Base-by-base conservation (phyloP, 2,113 vertebrate genomes). In the Brachypteracias leptosomus region DNA sequence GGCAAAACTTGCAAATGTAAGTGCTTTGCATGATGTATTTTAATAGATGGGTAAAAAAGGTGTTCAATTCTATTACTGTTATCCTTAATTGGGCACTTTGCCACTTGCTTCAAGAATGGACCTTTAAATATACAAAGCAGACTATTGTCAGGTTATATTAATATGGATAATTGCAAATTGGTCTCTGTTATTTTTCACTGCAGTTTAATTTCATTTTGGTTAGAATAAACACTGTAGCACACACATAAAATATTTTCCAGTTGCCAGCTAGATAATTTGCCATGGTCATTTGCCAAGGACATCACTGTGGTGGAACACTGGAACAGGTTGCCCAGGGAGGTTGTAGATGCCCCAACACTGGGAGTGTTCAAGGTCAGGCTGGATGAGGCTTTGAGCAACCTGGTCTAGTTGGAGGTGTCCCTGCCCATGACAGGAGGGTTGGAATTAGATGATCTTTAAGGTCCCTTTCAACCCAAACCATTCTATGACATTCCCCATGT, bases 1-100 rank as follows among this genome's bases (percentile, higher is more conserved):
- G 98, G 98, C 67, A 96, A 80, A 40, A 90, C 54, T 47, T 98
- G 97, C 73, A 95, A 88, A 92, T 70, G 98, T 98, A 83, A 98
- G 94, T 92, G 54, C n/a, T 92, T 72, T 72, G 49, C 19, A 51
- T 35, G 2, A 49, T 68, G 84, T 79, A 51, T 72, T 96, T 91
- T 75, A 68, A 75, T 13, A 67, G 33, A 49, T 6, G 5, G 24
- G 3, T 1, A 9, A 18, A 8, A 20, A 26, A n/a, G 8, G 10
- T 8, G 9, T 61, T 77, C 20, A n/a, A 11, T 83, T 92, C 63
- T 78, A 20, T 63, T 72, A 2, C 11, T 24, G 7, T 47, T 87
- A 52, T 62, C 25, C 20, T 55, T 85, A 95, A 52, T 70, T 4
- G 19, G 88, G 49, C 54, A 44, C 33, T 90, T 67, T 80, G 47